phyloP scores from a whole-genome alignment of 1,140 invertebrate genomes.

The Sycophila sp. region DNA sequence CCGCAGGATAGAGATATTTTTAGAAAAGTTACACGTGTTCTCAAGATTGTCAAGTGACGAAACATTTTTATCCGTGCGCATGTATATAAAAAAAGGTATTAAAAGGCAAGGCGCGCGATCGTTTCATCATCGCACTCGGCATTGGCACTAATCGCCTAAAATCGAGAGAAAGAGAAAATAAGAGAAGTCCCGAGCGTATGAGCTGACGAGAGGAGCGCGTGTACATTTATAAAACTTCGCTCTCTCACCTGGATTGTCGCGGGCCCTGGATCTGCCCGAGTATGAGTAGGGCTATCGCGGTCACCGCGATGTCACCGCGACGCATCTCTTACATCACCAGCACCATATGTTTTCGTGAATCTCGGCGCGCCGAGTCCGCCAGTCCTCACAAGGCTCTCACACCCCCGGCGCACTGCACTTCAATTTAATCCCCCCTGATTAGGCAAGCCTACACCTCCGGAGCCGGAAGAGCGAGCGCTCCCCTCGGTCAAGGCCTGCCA shows the following conservation, averaged over 20 bases:
- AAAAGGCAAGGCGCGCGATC: too few species aligned
- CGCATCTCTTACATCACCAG: conserved; percentile 66
- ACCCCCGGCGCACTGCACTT: background rate
- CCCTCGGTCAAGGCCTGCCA: too few species aligned
- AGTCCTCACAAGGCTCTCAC: background rate
- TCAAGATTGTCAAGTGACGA: too few species aligned
- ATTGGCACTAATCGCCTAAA: too few species aligned
- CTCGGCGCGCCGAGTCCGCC: background rate
- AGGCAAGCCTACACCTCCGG: background rate
- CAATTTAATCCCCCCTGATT: background rate
- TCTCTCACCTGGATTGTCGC: conserved; percentile 59
- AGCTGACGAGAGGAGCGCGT: too few species aligned
- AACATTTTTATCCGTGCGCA: too few species aligned
- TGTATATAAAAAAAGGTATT: too few species aligned
- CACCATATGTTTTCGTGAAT: background rate
- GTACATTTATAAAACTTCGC: background rate
- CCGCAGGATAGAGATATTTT: too few species aligned
- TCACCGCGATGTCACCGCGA: conserved; percentile 65
- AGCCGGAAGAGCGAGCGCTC: background rate
- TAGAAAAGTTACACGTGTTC: too few species aligned
- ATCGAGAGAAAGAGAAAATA: too few species aligned
- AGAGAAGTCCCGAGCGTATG: too few species aligned
- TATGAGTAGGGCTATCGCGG: conserved; percentile 65
- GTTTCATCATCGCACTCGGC: too few species aligned
- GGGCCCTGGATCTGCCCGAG: conserved; percentile 62